These are phyloP conservation scores for Lepus oiostolus DNA, from an alignment of 2,797 vertebrate species.

Conservation along the genomic window DNA sequence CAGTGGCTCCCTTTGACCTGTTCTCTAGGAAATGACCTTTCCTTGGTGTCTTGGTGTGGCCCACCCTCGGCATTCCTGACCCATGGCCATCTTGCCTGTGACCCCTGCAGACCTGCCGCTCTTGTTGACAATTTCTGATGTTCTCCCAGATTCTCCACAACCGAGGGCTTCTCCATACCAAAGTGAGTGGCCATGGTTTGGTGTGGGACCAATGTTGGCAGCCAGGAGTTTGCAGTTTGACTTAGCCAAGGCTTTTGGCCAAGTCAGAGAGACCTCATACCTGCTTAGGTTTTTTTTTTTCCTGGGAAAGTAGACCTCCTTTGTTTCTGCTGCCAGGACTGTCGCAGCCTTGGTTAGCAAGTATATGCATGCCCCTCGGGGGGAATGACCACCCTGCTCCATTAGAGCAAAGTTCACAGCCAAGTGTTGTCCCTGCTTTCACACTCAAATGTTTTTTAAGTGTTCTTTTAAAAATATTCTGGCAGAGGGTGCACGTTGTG, in stretches of 20 bases:
- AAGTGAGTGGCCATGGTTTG: neutral
- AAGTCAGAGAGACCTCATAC: neutral
- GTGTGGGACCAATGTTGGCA: neutral
- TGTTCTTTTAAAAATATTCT: neutral
- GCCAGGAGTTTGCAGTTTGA: neutral
- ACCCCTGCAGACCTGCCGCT: neutral
- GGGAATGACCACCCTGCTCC: neutral
- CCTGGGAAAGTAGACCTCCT: neutral
- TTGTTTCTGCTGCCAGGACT: neutral
- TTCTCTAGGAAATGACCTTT: neutral
- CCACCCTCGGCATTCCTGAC: neutral
- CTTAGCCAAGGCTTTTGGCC: neutral
- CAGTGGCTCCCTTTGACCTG: neutral
- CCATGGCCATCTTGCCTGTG: accelerated
- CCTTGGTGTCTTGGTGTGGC: neutral
- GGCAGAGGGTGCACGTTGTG: neutral
- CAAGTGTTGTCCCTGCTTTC: neutral
- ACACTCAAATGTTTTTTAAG: too few species aligned
- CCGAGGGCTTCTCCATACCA: accelerated
- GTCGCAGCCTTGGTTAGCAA: neutral
- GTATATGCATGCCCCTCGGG: accelerated
- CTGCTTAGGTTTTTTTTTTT: neutral
- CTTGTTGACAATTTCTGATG: neutral
- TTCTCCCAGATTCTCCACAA: neutral
- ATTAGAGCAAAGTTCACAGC: neutral